phyloP scores from a whole-genome alignment of 35 echinoderm and acorn worm genomes.

The Lytechinus variegatus region DNA sequence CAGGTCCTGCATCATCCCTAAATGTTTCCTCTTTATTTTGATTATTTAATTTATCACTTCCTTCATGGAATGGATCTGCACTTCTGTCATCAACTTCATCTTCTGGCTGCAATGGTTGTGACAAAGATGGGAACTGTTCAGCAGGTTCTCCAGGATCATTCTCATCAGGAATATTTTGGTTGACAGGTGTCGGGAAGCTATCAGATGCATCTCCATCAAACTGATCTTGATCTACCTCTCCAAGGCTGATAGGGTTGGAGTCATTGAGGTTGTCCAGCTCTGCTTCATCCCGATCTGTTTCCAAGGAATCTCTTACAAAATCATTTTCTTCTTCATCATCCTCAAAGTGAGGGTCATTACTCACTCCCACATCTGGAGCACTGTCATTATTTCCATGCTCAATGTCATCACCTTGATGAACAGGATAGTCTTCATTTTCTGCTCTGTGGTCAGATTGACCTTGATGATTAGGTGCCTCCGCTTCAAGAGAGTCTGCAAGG shows the following conservation, averaged over 20 bases:
- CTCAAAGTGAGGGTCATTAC: constrained; percentile 26
- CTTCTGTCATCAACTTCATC: neutral
- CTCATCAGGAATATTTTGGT: neutral
- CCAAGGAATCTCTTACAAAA: constrained; percentile 16
- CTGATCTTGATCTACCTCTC: constrained; percentile 21
- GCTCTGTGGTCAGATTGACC: neutral
- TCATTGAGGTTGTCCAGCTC: neutral
- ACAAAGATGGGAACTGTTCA: neutral
- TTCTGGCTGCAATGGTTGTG: neutral
- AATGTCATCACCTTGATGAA: constrained; percentile 8
- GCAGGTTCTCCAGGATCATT: neutral
- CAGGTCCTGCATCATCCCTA: neutral
- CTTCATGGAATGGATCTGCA: neutral
- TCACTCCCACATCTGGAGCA: neutral
- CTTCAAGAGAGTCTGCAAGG: neutral
- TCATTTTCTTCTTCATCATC: constrained; percentile 44
- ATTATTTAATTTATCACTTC: neutral
- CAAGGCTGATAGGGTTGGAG: constrained; percentile 28
- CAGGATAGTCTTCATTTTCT: neutral
- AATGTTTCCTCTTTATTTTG: neutral
- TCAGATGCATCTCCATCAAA: constrained; percentile 34
- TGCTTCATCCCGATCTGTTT: constrained; percentile 21
- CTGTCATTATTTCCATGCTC: neutral
- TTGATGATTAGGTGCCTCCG: neutral
- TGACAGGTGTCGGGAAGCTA: neutral